Evolutionary conservation across 2,888 invertebrate species (phyloP).

Genomic region (Trissolcus brochymenae): DNA sequence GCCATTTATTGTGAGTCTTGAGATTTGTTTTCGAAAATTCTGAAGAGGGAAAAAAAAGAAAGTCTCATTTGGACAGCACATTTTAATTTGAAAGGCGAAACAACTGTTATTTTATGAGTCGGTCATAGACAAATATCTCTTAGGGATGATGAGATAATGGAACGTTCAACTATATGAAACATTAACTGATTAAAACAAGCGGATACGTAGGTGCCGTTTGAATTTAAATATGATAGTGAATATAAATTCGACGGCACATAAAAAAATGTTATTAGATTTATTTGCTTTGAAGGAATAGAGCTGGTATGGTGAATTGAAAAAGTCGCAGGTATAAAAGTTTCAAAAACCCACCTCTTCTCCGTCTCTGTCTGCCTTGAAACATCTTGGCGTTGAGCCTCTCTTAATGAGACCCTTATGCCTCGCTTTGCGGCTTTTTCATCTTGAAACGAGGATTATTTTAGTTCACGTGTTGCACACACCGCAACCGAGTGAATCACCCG

Average conservation of each 20-base stretch:
- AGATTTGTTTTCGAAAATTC: too few species aligned
- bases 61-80: background rate
- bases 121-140: too few species aligned
- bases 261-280: conserved; percentile 55
- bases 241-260: conserved; percentile 31
- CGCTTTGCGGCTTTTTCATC: conserved; percentile 56
- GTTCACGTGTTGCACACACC: conserved; percentile 51
- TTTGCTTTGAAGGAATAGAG: conserved; percentile 53
- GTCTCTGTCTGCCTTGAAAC: conserved; percentile 36
- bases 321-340: conserved; percentile 58
- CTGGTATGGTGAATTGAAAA: conserved; percentile 49
- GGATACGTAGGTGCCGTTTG: conserved; percentile 23
- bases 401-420: conserved; percentile 57
- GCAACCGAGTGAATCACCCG: conserved; percentile 37
- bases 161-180: background rate
- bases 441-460: conserved; percentile 55
- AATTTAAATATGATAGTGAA: conserved; percentile 17
- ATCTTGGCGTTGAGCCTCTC: conserved; percentile 50
- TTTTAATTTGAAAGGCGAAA: too few species aligned
- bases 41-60: background rate
- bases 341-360: conserved; percentile 51
- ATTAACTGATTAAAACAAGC: conserved; percentile 9
- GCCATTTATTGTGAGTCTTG: too few species aligned
- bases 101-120: too few species aligned
- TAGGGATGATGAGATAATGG: background rate